phyloP scores from a whole-genome alignment of 2,113 vertebrate species.

The Lipotes vexillifer region DNA sequence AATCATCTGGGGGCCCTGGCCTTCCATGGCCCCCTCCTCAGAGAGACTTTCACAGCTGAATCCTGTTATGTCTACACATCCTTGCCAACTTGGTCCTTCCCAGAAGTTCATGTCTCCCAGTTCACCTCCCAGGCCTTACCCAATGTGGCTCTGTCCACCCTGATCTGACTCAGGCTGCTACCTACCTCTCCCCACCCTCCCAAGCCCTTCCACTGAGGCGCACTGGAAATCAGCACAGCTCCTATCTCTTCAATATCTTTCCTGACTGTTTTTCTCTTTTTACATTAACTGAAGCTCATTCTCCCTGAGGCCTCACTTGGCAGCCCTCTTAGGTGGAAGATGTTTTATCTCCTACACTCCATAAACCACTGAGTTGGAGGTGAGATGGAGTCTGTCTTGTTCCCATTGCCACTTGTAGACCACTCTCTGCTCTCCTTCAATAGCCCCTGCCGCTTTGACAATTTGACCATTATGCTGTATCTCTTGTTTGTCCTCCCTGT shows the following conservation, averaged over 20 bases:
- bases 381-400: neutral
- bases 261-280: neutral
- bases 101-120: neutral
- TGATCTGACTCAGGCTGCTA: neutral
- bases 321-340: neutral
- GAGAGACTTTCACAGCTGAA: neutral
- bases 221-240: neutral
- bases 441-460: neutral
- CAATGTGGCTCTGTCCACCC: neutral
- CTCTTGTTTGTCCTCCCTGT: neutral
- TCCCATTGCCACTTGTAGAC: neutral
- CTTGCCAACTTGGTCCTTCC: neutral
- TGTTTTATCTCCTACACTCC: neutral
- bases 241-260: neutral
- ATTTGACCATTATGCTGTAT: neutral
- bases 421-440: neutral
- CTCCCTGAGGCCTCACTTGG: neutral
- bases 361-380: neutral
- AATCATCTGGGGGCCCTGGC: neutral
- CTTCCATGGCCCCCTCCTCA: neutral
- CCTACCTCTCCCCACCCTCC: neutral
- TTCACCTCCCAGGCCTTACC: neutral
- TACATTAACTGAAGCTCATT: neutral
- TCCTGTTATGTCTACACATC: neutral
- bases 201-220: neutral